phyloP scores from a whole-genome alignment of 2,888 invertebrate species.

The Orthosia incerta region DNA sequence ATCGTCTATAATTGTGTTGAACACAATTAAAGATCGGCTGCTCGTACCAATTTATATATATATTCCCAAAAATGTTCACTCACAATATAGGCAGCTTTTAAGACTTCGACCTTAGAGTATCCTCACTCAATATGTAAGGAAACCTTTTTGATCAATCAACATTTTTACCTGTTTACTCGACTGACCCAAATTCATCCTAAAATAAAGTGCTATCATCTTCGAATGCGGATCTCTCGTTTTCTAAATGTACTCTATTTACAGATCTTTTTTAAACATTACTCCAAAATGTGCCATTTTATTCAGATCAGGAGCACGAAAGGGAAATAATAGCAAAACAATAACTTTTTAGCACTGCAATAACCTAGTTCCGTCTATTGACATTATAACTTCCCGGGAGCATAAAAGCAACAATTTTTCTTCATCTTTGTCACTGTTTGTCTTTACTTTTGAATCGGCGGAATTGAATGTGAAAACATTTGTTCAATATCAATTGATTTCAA shows the following conservation, averaged over 20 bases:
- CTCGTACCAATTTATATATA: background rate
- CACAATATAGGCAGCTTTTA: background rate
- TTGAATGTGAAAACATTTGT: conserved; percentile 15
- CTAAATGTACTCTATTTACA: conserved; percentile 1
- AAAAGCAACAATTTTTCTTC: conserved; percentile 2
- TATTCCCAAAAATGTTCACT: background rate
- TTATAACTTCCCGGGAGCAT: conserved; percentile 21
- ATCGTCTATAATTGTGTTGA: background rate
- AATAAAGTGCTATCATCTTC: conserved; percentile 14
- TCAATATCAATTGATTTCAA: background rate
- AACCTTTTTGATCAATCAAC: conserved; percentile 42
- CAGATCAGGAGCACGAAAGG: conserved; percentile 1
- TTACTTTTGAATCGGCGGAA: conserved; percentile 25
- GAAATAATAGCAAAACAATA: background rate
- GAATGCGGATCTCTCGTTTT: conserved; percentile 10
- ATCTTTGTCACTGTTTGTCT: conserved; percentile 28
- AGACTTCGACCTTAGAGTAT: background rate
- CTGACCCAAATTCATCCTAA: conserved; percentile 25
- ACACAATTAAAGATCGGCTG: background rate
- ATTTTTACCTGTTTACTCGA: conserved; percentile 31
- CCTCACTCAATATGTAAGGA: conserved; percentile 8
- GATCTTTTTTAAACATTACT: conserved; percentile 14
- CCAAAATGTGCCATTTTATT: background rate
- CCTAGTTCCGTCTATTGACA: conserved; percentile 1
- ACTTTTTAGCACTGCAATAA: conserved; percentile 11